Percentiles rank a stretch among this genome's conserved stretches.
phyloP scores from a whole-genome alignment of 1,140 invertebrate species.

The Harpegnathos saltator region DNA sequence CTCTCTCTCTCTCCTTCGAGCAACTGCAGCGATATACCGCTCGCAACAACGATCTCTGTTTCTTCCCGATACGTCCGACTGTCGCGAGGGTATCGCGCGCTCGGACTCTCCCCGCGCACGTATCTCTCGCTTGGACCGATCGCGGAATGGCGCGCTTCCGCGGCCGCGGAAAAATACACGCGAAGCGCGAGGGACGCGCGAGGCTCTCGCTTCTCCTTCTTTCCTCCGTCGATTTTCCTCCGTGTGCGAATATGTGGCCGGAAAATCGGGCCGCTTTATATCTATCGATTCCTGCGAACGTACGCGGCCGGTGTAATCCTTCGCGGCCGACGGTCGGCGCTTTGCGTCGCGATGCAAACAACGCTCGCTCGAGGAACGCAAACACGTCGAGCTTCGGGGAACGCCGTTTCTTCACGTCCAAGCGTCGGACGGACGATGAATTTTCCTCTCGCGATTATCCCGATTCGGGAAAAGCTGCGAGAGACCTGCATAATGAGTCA shows the following conservation, averaged over 20 bases:
- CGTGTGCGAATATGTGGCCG: too few species aligned
- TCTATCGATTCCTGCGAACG: conserved; percentile 44
- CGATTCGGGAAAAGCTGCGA: too few species aligned
- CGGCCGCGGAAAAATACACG: too few species aligned
- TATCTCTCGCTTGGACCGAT: too few species aligned
- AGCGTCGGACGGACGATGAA: background rate
- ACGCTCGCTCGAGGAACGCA: background rate
- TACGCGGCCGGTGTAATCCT: conserved; percentile 9
- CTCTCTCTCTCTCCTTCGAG: background rate
- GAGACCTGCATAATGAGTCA: too few species aligned
- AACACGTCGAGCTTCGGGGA: background rate
- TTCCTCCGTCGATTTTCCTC: too few species aligned
- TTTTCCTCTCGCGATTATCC: too few species aligned
- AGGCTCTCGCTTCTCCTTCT: too few species aligned
- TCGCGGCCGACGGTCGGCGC: conserved; percentile 5
- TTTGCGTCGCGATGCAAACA: conserved; percentile 2
- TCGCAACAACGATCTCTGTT: background rate
- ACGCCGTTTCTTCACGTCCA: background rate
- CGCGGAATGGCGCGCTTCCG: too few species aligned
- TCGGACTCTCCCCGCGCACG: too few species aligned
- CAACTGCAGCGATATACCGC: background rate
- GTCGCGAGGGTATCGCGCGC: background rate
- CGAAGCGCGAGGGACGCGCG: background rate
- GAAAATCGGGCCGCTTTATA: conserved; percentile 5
- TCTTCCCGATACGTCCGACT: background rate